These are phyloP conservation scores for Philhelius pedissequus DNA, from an alignment of 2,888 invertebrate genomes.

Conservation along the genomic window DNA sequence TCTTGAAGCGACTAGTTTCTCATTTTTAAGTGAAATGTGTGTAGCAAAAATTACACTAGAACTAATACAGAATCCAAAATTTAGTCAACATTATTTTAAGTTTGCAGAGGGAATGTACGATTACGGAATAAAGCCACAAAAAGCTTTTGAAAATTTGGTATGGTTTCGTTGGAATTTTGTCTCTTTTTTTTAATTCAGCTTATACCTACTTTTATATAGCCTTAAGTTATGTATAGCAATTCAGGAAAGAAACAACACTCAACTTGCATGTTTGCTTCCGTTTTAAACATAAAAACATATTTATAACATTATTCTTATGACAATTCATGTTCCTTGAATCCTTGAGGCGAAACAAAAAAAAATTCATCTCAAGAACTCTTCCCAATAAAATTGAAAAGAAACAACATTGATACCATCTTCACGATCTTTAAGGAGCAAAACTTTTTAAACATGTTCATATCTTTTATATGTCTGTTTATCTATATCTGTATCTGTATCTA, in stretches of 20 bases:
- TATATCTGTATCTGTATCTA: neutral
- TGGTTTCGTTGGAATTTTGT: no score
- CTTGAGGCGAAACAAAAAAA: neutral
- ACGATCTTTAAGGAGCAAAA: neutral
- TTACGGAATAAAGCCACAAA: no score
- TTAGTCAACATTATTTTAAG: no score
- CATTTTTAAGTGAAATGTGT: no score
- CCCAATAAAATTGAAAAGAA: conserved; percentile 1
- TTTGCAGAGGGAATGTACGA: no score
- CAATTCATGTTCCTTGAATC: neutral
- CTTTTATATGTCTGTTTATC: neutral
- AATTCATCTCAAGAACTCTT: neutral
- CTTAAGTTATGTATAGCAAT: neutral
- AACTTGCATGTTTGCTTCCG: neutral
- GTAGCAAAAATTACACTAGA: no score
- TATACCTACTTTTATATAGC: no score
- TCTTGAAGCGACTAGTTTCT: no score
- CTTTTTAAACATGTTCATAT: conserved; percentile 9
- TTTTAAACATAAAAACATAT: neutral
- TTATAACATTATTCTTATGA: neutral
- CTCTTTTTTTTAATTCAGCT: no score
- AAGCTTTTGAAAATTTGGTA: no score
- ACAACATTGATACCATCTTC: neutral
- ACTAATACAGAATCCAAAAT: no score
- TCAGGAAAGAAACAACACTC: neutral